Conservation (phyloP, 2,888 invertebrate genomes). For the Altica lythri region DNA sequence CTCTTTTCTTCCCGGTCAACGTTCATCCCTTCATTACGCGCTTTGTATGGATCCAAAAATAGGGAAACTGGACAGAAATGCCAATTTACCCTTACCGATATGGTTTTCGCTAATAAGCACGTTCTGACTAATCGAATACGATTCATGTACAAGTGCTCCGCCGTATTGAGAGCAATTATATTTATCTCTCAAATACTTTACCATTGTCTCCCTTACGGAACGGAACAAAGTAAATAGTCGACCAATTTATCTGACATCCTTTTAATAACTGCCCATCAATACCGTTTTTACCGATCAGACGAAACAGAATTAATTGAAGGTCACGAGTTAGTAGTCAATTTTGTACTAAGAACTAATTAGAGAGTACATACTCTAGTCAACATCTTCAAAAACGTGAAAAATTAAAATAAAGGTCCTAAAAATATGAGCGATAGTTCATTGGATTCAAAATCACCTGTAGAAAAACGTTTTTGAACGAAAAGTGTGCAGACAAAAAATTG, state of each 20-base stretch:
- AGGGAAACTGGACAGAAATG: conserved; percentile 46
- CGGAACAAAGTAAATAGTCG: conserved; percentile 22
- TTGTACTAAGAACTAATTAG: no score
- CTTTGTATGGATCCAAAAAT: conserved; percentile 51
- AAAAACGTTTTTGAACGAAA: no score
- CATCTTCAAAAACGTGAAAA: no score
- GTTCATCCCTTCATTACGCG: conserved; percentile 51
- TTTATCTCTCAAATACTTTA: conserved; percentile 42
- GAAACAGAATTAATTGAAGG: not conserved
- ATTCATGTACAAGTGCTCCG: conserved; percentile 36
- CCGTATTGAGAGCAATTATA: conserved; percentile 47
- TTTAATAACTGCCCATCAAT: conserved; percentile 21
- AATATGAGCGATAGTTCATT: no score
- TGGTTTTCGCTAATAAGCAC: conserved; percentile 52
- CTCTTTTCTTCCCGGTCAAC: conserved; percentile 47
- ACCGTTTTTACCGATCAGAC: conserved; percentile 11
- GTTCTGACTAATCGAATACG: conserved; percentile 43
- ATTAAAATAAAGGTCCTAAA: no score
- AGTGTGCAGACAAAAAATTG: no score
- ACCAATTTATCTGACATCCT: conserved; percentile 23
- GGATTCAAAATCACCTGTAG: no score
- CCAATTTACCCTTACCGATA: conserved; percentile 52
- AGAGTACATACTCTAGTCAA: no score
- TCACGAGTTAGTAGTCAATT: conserved; percentile 10
- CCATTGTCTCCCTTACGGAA: conserved; percentile 36